Evolutionary conservation across 2,888 invertebrate species (phyloP).

Genomic region (Aporophyla nigra): DNA sequence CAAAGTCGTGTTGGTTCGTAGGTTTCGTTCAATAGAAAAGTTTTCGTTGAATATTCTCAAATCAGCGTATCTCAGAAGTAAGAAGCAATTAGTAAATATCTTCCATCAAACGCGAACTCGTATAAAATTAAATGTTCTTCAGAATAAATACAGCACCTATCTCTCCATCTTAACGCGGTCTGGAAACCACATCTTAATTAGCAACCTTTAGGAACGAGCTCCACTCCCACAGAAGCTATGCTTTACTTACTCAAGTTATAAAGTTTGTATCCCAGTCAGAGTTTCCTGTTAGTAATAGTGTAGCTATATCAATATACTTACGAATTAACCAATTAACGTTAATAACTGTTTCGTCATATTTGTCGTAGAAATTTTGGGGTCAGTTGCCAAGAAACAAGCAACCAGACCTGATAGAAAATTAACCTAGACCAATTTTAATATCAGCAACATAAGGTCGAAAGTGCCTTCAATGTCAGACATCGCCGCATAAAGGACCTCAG

Average conservation of each 20-base stretch:
- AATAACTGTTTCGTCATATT: neutral
- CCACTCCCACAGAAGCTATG: conserved; percentile 36
- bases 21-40: neutral
- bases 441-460: conserved; percentile 66
- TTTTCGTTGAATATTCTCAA: neutral
- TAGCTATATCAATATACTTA: neutral
- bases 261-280: neutral
- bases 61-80: conserved; percentile 3
- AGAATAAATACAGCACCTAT: conserved; percentile 45
- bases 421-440: conserved; percentile 55
- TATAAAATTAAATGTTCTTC: conserved; percentile 45
- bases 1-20: too few relatives aligned
- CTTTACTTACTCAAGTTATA: conserved; percentile 28
- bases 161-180: conserved; percentile 49
- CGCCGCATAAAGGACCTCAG: conserved; percentile 76
- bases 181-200: conserved; percentile 59
- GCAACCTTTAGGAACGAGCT: conserved; percentile 39
- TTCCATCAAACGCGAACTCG: conserved; percentile 29
- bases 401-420: conserved; percentile 23
- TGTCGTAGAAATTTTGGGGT: neutral
- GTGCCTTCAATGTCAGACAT: conserved; percentile 65
- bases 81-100: conserved; percentile 25
- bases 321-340: conserved; percentile 1
- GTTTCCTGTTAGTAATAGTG: neutral
- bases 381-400: conserved; percentile 7